Percentiles rank a stretch among this genome's conserved stretches.
These are phyloP conservation scores for Prietella phreatophila DNA, from an alignment of 2,113 vertebrate genomes.

Conservation along the genomic window DNA sequence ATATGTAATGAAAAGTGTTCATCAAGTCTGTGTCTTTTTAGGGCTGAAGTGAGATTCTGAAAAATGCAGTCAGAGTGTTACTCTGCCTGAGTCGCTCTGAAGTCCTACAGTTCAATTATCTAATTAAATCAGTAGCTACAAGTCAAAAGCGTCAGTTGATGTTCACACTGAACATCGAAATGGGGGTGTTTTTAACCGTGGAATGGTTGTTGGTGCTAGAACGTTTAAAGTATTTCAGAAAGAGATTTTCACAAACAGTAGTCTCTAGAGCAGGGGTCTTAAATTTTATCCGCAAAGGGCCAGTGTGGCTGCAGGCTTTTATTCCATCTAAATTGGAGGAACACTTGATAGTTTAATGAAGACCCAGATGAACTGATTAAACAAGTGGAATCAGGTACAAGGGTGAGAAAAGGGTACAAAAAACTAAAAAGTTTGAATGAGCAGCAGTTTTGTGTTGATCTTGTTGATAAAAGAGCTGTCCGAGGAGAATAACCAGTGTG, in stretches of 20 bases:
- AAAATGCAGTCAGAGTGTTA: no score
- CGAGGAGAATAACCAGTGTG: not conserved
- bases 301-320: not conserved
- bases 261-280: not conserved
- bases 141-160: not conserved
- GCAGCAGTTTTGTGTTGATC: no score
- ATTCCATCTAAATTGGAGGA: not conserved
- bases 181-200: not conserved
- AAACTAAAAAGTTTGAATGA: not conserved
- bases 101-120: no score
- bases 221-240: not conserved
- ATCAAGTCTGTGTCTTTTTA: no score
- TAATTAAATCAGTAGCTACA: no score
- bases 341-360: not conserved
- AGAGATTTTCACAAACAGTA: not conserved
- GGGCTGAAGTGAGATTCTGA: no score
- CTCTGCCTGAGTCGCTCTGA: no score
- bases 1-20: no score
- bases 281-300: not conserved
- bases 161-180: not conserved
- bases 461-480: not conserved
- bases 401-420: not conserved
- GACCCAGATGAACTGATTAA: not conserved
- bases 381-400: not conserved
- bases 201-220: not conserved